Conservation (phyloP, 2,113 vertebrate genomes). For the Ceyx melanurus region DNA sequence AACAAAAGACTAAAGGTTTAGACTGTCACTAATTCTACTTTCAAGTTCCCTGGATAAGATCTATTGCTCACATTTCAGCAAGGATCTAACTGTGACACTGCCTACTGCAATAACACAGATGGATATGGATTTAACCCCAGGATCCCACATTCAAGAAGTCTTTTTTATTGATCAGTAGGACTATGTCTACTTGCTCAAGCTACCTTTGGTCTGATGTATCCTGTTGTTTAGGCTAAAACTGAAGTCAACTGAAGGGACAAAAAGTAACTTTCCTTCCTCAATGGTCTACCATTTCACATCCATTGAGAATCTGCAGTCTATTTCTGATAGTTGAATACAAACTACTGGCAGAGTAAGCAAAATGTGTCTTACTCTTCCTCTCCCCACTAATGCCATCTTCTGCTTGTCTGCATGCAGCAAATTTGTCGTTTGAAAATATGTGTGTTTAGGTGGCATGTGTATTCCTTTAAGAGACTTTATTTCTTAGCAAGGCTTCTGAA, state of each 20-base stretch:
- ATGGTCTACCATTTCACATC: accelerated
- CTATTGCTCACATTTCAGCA: neutral
- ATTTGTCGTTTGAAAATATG: neutral
- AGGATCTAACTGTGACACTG: neutral
- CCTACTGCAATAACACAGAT: neutral
- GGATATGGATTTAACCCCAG: neutral
- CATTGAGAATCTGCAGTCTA: accelerated
- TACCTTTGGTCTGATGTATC: neutral
- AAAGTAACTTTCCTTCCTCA: neutral
- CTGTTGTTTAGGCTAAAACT: neutral
- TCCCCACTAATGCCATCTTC: neutral
- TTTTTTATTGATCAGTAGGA: neutral
- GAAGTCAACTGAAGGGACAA: neutral
- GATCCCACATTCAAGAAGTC: neutral
- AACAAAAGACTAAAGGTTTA: neutral
- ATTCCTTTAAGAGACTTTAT: slow-evolving; percentile 51
- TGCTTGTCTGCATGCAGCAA: neutral
- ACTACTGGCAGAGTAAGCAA: neutral
- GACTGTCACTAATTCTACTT: neutral
- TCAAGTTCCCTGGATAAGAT: neutral
- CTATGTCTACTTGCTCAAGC: neutral
- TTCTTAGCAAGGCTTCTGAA: slow-evolving; percentile 48
- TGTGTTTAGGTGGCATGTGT: neutral
- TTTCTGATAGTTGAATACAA: neutral
- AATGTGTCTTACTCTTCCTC: neutral